Evolutionary conservation across 2,113 vertebrate genomes (phyloP).

Genomic region (Tetrax tetrax): DNA sequence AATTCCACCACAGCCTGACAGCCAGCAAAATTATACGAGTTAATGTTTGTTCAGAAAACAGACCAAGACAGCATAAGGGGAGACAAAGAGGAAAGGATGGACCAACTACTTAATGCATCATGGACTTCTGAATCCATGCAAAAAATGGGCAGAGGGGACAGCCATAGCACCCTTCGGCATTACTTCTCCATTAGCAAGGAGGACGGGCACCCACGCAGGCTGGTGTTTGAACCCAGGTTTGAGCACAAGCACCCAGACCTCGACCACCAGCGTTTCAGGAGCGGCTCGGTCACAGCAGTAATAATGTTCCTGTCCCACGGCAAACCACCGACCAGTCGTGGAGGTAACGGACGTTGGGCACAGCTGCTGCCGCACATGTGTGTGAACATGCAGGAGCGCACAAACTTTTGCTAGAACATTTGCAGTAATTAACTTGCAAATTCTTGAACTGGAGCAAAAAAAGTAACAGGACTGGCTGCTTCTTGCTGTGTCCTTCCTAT

Average conservation of each 20-base stretch:
- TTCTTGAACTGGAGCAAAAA: not conserved
- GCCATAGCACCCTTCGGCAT: fast-evolving
- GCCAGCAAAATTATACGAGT: not conserved
- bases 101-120: not conserved
- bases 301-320: fast-evolving
- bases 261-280: fast-evolving
- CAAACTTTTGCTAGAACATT: not conserved
- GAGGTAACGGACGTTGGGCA: not conserved
- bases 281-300: not conserved
- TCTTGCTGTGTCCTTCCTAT: not conserved
- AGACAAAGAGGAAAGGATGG: not conserved
- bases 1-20: slow-evolving; percentile 5
- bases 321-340: not conserved
- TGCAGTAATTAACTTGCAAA: not conserved
- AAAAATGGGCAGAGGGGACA: not conserved
- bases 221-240: not conserved
- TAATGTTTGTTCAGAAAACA: not conserved
- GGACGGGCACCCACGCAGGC: fast-evolving
- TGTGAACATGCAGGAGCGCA: not conserved
- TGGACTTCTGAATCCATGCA: not conserved
- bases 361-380: fast-evolving
- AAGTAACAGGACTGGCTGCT: not conserved
- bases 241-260: not conserved
- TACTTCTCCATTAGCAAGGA: not conserved
- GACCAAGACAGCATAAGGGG: not conserved